phyloP scores from a whole-genome alignment of 2,797 vertebrate species.

The Sebastes diaconus region DNA sequence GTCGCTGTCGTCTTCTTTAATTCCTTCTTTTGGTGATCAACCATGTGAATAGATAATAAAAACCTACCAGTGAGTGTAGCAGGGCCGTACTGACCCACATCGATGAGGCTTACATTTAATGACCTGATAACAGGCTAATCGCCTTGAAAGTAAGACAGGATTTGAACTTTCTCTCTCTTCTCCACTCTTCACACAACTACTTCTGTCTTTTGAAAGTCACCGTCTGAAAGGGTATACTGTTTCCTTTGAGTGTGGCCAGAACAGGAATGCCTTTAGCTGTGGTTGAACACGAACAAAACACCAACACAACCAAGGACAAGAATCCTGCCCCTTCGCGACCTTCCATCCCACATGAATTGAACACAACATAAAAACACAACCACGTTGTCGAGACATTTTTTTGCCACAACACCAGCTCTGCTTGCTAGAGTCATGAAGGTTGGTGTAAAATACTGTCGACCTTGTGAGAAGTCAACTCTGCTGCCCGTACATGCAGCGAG shows the following conservation, averaged over 20 bases:
- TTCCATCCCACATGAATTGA: neutral
- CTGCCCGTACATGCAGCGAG: neutral
- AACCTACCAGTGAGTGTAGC: too few species aligned
- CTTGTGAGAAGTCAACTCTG: slow-evolving; percentile 1
- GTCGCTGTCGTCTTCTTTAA: too few species aligned
- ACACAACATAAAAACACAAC: neutral
- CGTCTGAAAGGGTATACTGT: neutral
- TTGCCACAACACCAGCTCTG: neutral
- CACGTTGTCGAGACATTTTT: neutral
- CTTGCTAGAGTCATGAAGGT: neutral
- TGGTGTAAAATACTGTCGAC: neutral
- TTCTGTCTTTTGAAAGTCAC: neutral
- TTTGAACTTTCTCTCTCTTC: neutral
- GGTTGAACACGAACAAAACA: neutral
- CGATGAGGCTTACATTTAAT: too few species aligned
- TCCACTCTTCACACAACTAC: neutral
- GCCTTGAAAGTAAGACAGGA: neutral
- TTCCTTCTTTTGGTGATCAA: too few species aligned
- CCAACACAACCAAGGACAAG: neutral
- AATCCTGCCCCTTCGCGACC: neutral
- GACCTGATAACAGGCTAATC: too few species aligned
- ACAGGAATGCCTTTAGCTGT: neutral
- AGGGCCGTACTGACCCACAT: too few species aligned
- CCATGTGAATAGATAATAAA: too few species aligned
- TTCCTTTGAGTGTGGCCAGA: neutral